Percentiles rank a stretch among this genome's conserved stretches.
phyloP scores from a whole-genome alignment of 2,113 vertebrate species.

The Myotis brandtii region DNA sequence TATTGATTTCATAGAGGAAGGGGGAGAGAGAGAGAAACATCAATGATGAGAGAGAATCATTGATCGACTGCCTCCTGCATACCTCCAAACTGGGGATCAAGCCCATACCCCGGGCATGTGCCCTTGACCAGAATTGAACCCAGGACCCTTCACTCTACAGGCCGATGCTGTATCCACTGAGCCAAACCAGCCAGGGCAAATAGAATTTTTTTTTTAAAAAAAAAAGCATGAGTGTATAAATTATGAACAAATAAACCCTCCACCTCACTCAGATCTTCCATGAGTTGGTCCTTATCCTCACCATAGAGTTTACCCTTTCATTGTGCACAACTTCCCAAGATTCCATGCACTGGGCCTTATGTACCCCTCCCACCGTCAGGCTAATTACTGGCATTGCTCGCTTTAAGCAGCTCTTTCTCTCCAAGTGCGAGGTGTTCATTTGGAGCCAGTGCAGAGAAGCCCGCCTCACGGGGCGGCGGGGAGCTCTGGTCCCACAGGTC shows the following conservation, averaged over 20 bases:
- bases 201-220: background rate
- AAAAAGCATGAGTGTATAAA: background rate
- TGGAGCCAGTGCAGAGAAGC: background rate
- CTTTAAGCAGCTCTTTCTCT: background rate
- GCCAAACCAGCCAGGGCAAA: too few species aligned
- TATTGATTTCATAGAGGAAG: too few species aligned
- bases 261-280: background rate
- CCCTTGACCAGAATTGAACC: too few species aligned
- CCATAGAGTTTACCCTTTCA: background rate
- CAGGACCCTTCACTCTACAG: too few species aligned
- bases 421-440: background rate
- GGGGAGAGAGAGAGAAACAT: too few species aligned
- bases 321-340: too few species aligned
- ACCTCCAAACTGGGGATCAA: too few species aligned
- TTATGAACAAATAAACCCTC: background rate
- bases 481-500: background rate
- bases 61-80: too few species aligned
- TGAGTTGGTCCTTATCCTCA: background rate
- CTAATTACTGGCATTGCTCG: background rate
- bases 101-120: too few species aligned
- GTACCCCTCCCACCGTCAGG: background rate
- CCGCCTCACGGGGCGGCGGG: background rate
- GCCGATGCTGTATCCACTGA: too few species aligned
- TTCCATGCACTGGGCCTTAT: fast-evolving
- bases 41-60: too few species aligned